Evolutionary conservation across 2,797 vertebrate genomes (phyloP).

Genomic region (Anguilla marmorata): DNA sequence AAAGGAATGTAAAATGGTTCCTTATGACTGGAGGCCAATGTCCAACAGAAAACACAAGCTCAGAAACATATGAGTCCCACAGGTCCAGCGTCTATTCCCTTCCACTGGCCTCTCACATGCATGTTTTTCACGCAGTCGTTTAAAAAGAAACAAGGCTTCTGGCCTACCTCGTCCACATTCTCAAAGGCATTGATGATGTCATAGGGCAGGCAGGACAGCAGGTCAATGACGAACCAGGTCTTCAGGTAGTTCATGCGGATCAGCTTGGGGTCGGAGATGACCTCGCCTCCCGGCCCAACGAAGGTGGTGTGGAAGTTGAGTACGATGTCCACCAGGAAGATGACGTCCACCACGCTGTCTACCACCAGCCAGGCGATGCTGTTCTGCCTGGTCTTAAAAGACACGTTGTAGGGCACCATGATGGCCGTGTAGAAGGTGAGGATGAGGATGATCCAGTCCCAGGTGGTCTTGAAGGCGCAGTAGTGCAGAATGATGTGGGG

Average conservation of each 20-base stretch:
- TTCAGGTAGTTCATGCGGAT: constrained; percentile 98
- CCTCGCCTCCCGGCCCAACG: constrained; percentile 92
- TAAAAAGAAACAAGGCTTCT: not conserved
- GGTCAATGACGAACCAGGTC: constrained; percentile 97
- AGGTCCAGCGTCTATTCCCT: not conserved
- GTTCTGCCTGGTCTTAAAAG: constrained; percentile 97
- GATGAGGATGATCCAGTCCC: constrained; percentile 98
- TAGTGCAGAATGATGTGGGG: constrained; percentile 97
- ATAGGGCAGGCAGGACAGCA: constrained; percentile 95
- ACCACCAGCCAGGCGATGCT: constrained; percentile 95
- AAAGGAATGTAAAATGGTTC: not conserved
- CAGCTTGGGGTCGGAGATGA: constrained; percentile 93
- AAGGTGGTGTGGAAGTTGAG: constrained; percentile 98
- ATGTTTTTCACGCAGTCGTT: not conserved
- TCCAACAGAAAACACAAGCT: not conserved
- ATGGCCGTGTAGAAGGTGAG: constrained; percentile 98
- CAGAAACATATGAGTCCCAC: not conserved
- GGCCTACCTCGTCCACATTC: constrained; percentile 91
- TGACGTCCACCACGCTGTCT: constrained; percentile 95
- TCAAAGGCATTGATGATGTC: constrained; percentile 99
- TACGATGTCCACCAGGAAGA: constrained; percentile 96
- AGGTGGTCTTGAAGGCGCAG: constrained; percentile 97
- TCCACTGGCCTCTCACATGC: not conserved
- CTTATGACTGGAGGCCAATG: not conserved
- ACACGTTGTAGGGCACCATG: constrained; percentile 97